Base-by-base conservation (phyloP, 2,797 vertebrate genomes). In the Neopelma chrysocephalum region DNA sequence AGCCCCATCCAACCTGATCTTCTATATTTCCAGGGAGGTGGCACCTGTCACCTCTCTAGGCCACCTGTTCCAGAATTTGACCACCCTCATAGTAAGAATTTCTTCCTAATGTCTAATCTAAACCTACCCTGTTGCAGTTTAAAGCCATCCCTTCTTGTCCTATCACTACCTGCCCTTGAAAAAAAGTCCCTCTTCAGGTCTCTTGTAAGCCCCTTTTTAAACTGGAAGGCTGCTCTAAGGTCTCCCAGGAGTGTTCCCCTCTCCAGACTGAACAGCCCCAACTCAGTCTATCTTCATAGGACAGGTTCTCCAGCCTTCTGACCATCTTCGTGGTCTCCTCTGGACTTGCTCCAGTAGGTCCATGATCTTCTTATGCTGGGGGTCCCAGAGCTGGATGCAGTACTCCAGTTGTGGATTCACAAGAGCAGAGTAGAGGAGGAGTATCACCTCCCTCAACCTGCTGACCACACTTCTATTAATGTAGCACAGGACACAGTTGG, bases 381-480 rank as follows among this genome's bases (percentile, higher is more conserved):
- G 4, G 5, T 43, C 27, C 11, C 36, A 38, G 36, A 50, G 16
- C 3, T 50, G 22, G 6, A n/a, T 50, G 27, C 27, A 38, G 6
- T 20, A 43, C 23, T 89, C 11, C 11, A 12, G 36, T 21, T 70
- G 31, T 18, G 56, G 32, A 15, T 31, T 48, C 36, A n/a, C 7
- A 47, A 29, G 26, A 76, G 26, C 27, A 42, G 50, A 54, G 7
- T 1, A 48, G 32, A 43, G 50, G 42, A 69, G 26, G 13, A 50
- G 19, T 38, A 51, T 38, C n/a, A 26, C 16, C 4, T 43, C 20
- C 16, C 50, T 64, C 43, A 36, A 9, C 27, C 72, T 34, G 14
- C 14, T 70, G n/a, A 10, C 23, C 80, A 57, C 0, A 0, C 5
- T 70, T 3, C 48, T 50, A 29, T 77, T 82, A 15, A 42, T 15